Conservation (phyloP, 2,113 vertebrate species). For the Regulus satrapa region DNA sequence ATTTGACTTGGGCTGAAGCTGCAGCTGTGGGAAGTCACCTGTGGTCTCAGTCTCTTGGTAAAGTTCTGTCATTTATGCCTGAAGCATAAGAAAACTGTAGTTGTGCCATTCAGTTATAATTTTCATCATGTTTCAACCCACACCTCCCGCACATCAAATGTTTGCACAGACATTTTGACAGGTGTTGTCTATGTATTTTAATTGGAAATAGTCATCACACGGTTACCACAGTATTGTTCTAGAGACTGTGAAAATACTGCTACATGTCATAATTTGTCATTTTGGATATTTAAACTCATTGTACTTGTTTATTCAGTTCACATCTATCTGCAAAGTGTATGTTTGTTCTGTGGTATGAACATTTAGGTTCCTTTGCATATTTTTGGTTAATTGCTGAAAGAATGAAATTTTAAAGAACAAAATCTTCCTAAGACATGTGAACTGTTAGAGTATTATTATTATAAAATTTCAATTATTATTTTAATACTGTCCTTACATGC, state of each 20-base stretch:
- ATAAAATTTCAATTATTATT: not conserved
- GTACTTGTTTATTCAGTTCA: not conserved
- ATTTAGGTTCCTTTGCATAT: not conserved
- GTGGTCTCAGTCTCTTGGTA: not conserved
- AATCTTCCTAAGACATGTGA: not conserved
- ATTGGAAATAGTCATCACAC: not conserved
- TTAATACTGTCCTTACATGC: not conserved
- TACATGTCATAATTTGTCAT: not conserved
- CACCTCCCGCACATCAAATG: not conserved
- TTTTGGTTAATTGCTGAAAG: not conserved
- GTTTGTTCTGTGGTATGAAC: not conserved
- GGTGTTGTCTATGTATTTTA: not conserved
- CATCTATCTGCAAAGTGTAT: not conserved
- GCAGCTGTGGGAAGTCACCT: not conserved
- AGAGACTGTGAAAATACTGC: not conserved
- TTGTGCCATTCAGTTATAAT: not conserved
- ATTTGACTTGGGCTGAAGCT: not conserved
- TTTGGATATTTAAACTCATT: not conserved
- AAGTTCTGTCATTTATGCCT: not conserved
- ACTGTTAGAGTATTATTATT: not conserved
- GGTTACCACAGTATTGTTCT: not conserved
- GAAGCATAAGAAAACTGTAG: not conserved
- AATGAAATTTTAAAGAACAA: not conserved
- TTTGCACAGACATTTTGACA: not conserved
- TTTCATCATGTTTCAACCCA: not conserved